Base-by-base conservation (phyloP, 1,140 invertebrate genomes). In the Leptonema lineaticorne region DNA sequence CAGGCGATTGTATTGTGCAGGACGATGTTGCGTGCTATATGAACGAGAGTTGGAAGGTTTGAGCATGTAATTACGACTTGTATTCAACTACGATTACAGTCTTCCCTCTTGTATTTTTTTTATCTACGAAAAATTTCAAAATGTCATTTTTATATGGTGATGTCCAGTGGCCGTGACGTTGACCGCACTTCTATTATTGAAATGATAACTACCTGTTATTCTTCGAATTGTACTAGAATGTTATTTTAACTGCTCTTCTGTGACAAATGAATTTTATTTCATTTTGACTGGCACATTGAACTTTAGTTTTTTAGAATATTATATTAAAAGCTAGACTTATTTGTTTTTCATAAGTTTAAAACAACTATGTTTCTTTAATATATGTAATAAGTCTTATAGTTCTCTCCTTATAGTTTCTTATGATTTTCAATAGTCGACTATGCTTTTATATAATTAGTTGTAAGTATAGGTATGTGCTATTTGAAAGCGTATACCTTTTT, bases 21-120 rank as follows among this genome's bases (percentile, higher is more conserved):
- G 20, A 53, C 27, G 22, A 41, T 53, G 20, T 53, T 53, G 50
- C 50, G 50, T 53, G 50, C 24, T 53, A 53, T 53, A 53, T 53
- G 50, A 41, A 41, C 37, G 16, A 41, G n/a, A n/a, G n/a, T n/a
- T n/a, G n/a, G n/a, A 41, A 41, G 11, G 16, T 24, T 24, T 53
- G 50, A 53, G 50, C 50, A 53, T 53, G 27, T 53, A 53, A 53
- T 53, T 53, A 53, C 50, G 22, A n/a, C n/a, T n/a, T n/a, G 50
- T 11, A 53, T 53, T 53, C 50, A 53, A 53, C 6, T 26, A 11
- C 27, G 20, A 53, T 53, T 53, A 24, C 27, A 24, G 50, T 53
- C 22, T 11, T 53, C 50, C 8, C 20, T 53, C 8, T 26, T 53
- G 11, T 53, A 26, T 53, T 26, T 53, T 53, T 53, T 53, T 26